A percentile compares a stretch with the other conserved stretches of the same genome.
phyloP scores from a whole-genome alignment of 2,888 invertebrate species.

The Octonoba sinensis region DNA sequence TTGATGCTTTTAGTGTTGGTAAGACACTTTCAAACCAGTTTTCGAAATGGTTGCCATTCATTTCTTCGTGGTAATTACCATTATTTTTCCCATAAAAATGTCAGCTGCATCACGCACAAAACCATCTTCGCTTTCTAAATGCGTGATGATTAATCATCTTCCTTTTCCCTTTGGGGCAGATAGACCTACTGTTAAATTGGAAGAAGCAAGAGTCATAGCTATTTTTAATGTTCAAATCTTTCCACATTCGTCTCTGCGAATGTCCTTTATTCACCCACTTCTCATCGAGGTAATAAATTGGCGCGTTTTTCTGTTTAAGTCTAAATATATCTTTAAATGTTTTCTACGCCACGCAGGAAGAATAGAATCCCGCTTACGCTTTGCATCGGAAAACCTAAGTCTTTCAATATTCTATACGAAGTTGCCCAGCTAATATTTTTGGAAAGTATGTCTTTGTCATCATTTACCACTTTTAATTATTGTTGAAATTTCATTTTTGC shows the following conservation, averaged over 20 bases:
- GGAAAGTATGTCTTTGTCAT: too few relatives aligned
- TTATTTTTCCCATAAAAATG: conserved; percentile 17
- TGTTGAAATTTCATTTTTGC: too few relatives aligned
- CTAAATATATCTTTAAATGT: too few relatives aligned
- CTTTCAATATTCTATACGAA: too few relatives aligned
- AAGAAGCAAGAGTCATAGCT: conserved; percentile 12
- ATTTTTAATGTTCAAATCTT: conserved; percentile 5
- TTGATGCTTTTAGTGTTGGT: background rate
- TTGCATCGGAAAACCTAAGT: too few relatives aligned
- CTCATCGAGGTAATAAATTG: conserved; percentile 16
- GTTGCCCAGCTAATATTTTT: too few relatives aligned
- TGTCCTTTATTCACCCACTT: too few relatives aligned
- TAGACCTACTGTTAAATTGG: too few relatives aligned
- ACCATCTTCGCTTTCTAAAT: conserved; percentile 6
- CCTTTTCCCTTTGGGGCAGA: too few relatives aligned
- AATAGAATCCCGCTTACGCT: too few relatives aligned
- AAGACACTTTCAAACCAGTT: conserved; percentile 5
- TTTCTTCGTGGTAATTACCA: conserved; percentile 16
- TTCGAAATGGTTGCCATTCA: conserved; percentile 18
- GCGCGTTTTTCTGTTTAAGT: background rate
- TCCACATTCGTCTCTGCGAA: conserved; percentile 6
- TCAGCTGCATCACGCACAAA: conserved; percentile 10
- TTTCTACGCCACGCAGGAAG: too few relatives aligned
- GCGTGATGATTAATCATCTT: background rate
- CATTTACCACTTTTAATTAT: too few relatives aligned